phyloP scores from a whole-genome alignment of 2,113 vertebrate species.

The Aegypius monachus region DNA sequence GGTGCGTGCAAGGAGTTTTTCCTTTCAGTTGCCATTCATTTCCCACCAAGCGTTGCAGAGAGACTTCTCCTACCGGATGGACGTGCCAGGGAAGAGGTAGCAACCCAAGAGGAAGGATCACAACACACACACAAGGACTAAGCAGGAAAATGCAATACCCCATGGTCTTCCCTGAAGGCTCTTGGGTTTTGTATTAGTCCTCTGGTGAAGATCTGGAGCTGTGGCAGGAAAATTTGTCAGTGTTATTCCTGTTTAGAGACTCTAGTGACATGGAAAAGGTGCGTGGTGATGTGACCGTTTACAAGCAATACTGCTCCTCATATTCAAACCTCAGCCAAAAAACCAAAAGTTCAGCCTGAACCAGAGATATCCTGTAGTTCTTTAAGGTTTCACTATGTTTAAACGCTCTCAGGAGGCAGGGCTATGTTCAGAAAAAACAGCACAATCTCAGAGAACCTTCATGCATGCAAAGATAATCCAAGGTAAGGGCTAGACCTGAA shows the following conservation, averaged over 20 bases:
- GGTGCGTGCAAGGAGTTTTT: accelerated
- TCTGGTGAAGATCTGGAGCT: background rate
- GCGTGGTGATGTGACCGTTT: accelerated
- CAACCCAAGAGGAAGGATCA: background rate
- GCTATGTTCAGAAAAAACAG: background rate
- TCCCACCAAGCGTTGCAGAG: background rate
- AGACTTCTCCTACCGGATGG: background rate
- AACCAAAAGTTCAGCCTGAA: background rate
- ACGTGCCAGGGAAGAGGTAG: background rate
- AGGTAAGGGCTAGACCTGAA: background rate
- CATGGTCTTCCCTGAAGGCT: background rate
- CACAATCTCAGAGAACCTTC: background rate
- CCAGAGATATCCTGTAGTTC: background rate
- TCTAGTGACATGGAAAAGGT: background rate
- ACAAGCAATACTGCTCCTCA: accelerated
- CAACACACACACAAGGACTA: background rate
- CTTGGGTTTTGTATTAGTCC: background rate
- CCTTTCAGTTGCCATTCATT: background rate
- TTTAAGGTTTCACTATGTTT: background rate
- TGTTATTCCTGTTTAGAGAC: background rate
- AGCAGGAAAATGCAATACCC: background rate
- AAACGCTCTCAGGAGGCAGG: background rate
- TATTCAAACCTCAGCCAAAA: background rate
- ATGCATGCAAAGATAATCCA: accelerated
- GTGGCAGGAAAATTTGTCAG: background rate